Evolutionary conservation across 2,888 invertebrate species (phyloP), one percentile per base, ranked within the genome.

Genomic region (Drosophila histrio): DNA sequence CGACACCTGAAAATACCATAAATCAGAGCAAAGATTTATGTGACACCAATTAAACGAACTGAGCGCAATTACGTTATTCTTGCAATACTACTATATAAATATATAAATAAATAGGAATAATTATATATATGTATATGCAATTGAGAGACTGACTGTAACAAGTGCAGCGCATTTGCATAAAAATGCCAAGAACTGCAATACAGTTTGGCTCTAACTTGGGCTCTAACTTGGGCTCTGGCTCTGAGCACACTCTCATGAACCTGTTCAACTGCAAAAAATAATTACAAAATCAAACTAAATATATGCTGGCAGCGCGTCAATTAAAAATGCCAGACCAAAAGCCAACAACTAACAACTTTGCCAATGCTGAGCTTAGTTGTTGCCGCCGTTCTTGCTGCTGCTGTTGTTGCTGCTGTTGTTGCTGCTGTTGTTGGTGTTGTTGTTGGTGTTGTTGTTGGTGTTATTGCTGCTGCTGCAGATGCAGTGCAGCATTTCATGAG

Each of bases 11-110:
- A 11, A 22, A 21, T 9, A 53, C 15, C 70, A 60, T 78, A 73
- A 78, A 80, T 78, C 78, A 79, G 79, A 72, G 68, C 76, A 49
- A 64, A 30, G 61, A 87, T 87, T 79, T 85, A 83, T 82, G 87
- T 58, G 88, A 79, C 80, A 65, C 69, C 87, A 83, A 83, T 83
- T 83, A 83, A 83, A 78, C 64, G 52, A 60, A 19, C 56, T 47
- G 49, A 69, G 56, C 65, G 56, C 65, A 81, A 79, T 79, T 79
- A 64, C 64, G 41, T 53, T 34, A 54, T 73, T 73, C 41, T 63
- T 72, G 65, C 17, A 43, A 43, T 26, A 26, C 15, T 3, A 17
- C 53, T 63, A 76, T 67, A 52, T 38, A 83, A 70, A 30, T 41
- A 41, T 41, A 53, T 39, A 39, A 50, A 61, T 39, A 41, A 19